These are phyloP conservation scores for Philereme transversata DNA, from an alignment of 2,888 invertebrate species.

Conservation along the genomic window DNA sequence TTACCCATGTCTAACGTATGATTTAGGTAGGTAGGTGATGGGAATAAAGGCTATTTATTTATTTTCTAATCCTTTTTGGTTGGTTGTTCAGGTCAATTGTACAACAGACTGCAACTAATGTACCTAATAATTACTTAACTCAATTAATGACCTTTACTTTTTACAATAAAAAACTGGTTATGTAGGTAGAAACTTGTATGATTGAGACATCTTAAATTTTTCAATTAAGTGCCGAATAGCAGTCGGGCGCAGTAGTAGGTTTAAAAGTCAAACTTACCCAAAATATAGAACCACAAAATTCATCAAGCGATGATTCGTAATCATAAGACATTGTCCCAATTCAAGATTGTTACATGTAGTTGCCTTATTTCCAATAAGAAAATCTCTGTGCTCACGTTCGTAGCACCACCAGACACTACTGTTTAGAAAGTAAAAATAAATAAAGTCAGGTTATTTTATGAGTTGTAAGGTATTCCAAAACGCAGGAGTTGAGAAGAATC, in stretches of 20 bases:
- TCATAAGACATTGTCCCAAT: constrained; percentile 77
- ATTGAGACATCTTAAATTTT: background rate
- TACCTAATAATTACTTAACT: too few species aligned
- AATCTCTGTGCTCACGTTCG: constrained; percentile 28
- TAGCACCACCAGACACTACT: constrained; percentile 17
- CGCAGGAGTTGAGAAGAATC: too few species aligned
- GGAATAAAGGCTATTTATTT: too few species aligned
- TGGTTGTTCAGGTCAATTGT: too few species aligned
- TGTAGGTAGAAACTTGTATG: constrained; percentile 9
- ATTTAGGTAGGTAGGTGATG: too few species aligned
- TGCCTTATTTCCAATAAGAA: constrained; percentile 47
- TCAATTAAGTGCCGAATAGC: too few species aligned
- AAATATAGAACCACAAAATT: constrained; percentile 90
- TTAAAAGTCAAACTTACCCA: constrained; percentile 86
- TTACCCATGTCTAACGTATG: too few species aligned
- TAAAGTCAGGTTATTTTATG: constrained; percentile 13
- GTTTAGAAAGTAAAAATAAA: constrained; percentile 1
- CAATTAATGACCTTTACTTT: constrained; percentile 20
- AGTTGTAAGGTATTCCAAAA: too few species aligned
- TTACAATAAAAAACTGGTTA: constrained; percentile 39
- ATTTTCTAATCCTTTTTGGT: too few species aligned
- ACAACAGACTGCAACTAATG: too few species aligned
- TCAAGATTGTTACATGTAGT: constrained; percentile 47
- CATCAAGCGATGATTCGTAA: constrained; percentile 85
- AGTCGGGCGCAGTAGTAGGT: too few species aligned